Evolutionary conservation across 2,888 invertebrate species (phyloP), one percentile per base, ranked within the genome.

Genomic region (Galerucella nymphaeae): DNA sequence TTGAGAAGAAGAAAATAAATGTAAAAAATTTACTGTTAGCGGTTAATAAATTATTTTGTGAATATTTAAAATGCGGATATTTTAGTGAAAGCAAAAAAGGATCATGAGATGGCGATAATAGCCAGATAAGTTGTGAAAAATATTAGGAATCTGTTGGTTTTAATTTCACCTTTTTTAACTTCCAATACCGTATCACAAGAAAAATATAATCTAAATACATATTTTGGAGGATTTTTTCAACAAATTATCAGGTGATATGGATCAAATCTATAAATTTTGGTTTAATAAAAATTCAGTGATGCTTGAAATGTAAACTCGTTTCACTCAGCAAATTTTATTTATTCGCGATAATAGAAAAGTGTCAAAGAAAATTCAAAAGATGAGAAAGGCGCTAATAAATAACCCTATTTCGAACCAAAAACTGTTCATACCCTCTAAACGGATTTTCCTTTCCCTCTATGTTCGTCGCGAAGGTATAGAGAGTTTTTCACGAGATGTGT

Each of bases 341-440:
- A 72, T 72, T 63, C 53, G 61, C 65, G 18, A 63, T 23, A 72
- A 72, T 72, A 72, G 53, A 68, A 68, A 61, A 41, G 57, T 30
- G 66, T 71, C 71, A 72, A 55, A 72, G 67, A 66, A 71, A 63
- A 72, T 64, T 68, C 68, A 53, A 38, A 53, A 62, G 66, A 66
- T 53, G 53, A 65, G 62, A 68, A 50, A 41, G 42, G 59, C 20
- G 58, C 59, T 64, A 63, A 73, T 48, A 70, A 73, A 70, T 73
- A 70, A 66, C 66, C 73, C 63, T 66, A 66, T 73, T 63, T 73
- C 50, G 42, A 30, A 48, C 41, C 41, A 59, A 66, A 73, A 73
- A 66, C 48, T 55, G 69, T 69, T 73, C 57, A 66, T 50, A 61
- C 63, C 65, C 66, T 55, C 66, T 30, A 66, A 66, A 38, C 66